Percentiles rank a stretch among this genome's conserved stretches.
Conservation (phyloP, 2,888 invertebrate genomes). For the Apodemia duryi region DNA sequence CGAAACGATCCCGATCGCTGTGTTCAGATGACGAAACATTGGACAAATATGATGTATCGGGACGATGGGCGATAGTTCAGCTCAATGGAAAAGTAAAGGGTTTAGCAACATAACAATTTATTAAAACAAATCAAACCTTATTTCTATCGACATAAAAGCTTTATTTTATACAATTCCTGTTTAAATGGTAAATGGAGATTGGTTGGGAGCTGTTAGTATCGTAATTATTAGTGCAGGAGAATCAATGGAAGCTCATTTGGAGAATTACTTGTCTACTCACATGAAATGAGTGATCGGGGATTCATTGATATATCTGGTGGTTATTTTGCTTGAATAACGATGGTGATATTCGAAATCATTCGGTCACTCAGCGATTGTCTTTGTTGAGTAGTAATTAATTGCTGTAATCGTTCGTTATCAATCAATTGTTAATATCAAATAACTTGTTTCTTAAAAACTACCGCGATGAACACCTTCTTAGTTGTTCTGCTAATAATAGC, state of each 20-base stretch:
- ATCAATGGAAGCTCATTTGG: constrained; percentile 69
- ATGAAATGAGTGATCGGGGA: constrained; percentile 57
- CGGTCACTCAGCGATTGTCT: constrained; percentile 14
- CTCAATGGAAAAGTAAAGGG: constrained; percentile 38
- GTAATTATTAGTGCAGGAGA: constrained; percentile 69
- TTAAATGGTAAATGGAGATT: constrained; percentile 17
- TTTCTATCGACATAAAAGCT: background rate
- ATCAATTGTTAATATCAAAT: background rate
- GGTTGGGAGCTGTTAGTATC: constrained; percentile 39
- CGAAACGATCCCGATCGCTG: constrained; percentile 48
- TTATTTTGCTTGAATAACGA: constrained; percentile 36
- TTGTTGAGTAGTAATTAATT: constrained; percentile 12
- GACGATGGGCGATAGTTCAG: constrained; percentile 57
- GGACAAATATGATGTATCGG: constrained; percentile 74
- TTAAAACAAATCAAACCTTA: constrained; percentile 20
- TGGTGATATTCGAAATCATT: constrained; percentile 24
- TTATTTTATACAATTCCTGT: background rate
- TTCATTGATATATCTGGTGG: constrained; percentile 45
- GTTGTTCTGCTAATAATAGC: background rate
- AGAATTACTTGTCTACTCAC: constrained; percentile 59
- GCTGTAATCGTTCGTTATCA: constrained; percentile 23
- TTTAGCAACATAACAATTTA: constrained; percentile 18
- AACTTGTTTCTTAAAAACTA: no score
- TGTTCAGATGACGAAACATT: constrained; percentile 60
- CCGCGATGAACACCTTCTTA: no score